Base-by-base conservation (phyloP, 2,888 invertebrate species). In the Eubasilissa splendida region DNA sequence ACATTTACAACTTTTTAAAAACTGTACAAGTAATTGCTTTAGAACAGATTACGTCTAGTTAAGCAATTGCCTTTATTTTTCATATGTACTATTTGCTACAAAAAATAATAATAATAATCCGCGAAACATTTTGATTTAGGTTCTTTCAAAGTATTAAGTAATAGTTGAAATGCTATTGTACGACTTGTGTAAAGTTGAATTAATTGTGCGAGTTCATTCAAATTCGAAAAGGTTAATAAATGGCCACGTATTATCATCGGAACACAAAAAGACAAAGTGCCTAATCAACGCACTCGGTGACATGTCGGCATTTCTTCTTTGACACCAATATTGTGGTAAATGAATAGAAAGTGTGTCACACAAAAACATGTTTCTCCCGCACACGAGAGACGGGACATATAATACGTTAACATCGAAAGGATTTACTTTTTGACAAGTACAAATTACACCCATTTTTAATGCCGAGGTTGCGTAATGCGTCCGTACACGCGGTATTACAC, bases 391-490 rank as follows among this genome's bases (percentile, higher is more conserved):
- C 22, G 11, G 52, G 68, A 68, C 52, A 42, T 42, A 52, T 12
- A 68, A 68, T 68, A 68, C 63, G 11, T 42, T 42, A 42, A 42
- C 63, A 31, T 11, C 70, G 52, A 53, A 70, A 70, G 70, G 70
- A 70, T 70, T 70, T 70, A 11, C 10, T 52, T 52, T 54, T 22
- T 52, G 70, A 70, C 70, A 70, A 22, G 70, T 70, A 70, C 31
- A 70, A 70, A 70, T 70, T 70, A 70, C 70, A 70, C 54, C 53
- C 31, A 68, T 52, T 70, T 70, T 68, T 53, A 70, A 70, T 54
- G 52, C 52, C 7, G 12, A 63, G 70, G 53, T 70, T 70, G 70
- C 70, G 52, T 68, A 68, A 68, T 5, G 52, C 68, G 68, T 68
- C 68, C 10, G 10, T 52, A 54, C 3, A 60, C 60, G 10, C 11